phyloP scores from a whole-genome alignment of 2,113 vertebrate genomes.

The rat (Rattus norvegicus) region GRCr8 NC_086020.1:55746001-55746500 shows the following conservation, averaged over 20 bases:
- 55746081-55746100: not conserved
- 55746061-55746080: not conserved
- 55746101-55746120: not conserved
- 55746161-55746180: not conserved
- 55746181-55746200: too few relatives aligned
- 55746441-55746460: not conserved
- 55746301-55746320: not conserved
- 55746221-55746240: too few relatives aligned
- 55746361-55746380: not conserved
- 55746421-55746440: not conserved
- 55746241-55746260: not conserved
- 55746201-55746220: too few relatives aligned
- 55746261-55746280: not conserved
- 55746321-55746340: not conserved
- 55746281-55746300: not conserved
- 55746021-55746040: not conserved
- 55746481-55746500: not conserved
- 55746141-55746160: too few relatives aligned
- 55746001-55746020: not conserved
- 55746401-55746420: not conserved
- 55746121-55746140: not conserved
- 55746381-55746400: not conserved
- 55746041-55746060: not conserved
- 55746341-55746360: not conserved
- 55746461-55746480: not conserved